phyloP scores from a whole-genome alignment of 2,888 invertebrate genomes.

The Bombyx huttoni region DNA sequence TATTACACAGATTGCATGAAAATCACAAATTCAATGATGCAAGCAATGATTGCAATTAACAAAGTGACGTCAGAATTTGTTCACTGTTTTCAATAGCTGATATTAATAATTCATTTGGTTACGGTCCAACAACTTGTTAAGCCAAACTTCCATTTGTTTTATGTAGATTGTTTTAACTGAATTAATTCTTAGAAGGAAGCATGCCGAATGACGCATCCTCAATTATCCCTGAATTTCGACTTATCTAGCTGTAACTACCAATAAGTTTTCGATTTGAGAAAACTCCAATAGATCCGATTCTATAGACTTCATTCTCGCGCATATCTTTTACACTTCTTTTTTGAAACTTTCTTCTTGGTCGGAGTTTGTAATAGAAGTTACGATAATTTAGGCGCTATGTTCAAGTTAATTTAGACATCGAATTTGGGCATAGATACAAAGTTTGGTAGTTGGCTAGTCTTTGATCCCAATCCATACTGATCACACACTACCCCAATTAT shows the following conservation, averaged over 20 bases:
- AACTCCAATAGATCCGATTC: constrained; percentile 39
- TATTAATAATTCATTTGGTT: constrained; percentile 1
- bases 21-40: constrained; percentile 27
- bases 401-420: constrained; percentile 61
- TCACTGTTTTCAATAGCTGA: constrained; percentile 7
- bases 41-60: background rate
- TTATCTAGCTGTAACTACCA: constrained; percentile 29
- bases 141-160: background rate
- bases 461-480: constrained; percentile 46
- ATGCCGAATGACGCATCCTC: constrained; percentile 47
- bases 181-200: constrained; percentile 49
- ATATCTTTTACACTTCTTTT: constrained; percentile 60
- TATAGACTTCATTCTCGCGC: constrained; percentile 60
- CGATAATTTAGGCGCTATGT: constrained; percentile 66
- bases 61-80: background rate
- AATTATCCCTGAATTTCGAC: constrained; percentile 36
- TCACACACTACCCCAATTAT: constrained; percentile 39
- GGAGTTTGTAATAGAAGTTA: constrained; percentile 66
- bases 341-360: constrained; percentile 61
- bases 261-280: constrained; percentile 64
- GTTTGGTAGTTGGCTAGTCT: constrained; percentile 67
- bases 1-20: constrained; percentile 56
- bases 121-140: background rate
- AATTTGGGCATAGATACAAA: constrained; percentile 57
- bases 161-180: constrained; percentile 33